These are phyloP conservation scores for Bugulina stolonifera DNA, from an alignment of 2,888 invertebrate species.

Conservation along the genomic window DNA sequence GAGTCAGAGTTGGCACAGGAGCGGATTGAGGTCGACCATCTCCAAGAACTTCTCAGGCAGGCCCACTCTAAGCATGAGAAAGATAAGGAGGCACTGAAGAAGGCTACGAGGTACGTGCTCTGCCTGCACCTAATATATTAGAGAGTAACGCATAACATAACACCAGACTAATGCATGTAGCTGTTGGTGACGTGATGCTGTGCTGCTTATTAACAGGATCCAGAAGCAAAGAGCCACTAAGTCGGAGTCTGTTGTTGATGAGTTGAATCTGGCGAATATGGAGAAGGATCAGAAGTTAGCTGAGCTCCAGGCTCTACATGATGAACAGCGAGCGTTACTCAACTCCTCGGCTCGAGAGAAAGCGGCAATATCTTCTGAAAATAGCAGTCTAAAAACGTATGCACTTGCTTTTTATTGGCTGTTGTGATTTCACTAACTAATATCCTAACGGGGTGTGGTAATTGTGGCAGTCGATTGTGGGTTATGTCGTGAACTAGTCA, in stretches of 20 bases:
- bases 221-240: slow-evolving; percentile 48
- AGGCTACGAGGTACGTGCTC: slow-evolving; percentile 52
- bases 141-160: too few species aligned
- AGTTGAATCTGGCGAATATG: slow-evolving; percentile 39
- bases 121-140: too few species aligned
- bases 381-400: slow-evolving; percentile 41
- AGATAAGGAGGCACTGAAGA: slow-evolving; percentile 52
- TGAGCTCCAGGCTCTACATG: slow-evolving; percentile 39
- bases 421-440: background rate
- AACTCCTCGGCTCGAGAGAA: slow-evolving; percentile 43
- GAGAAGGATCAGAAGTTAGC: slow-evolving; percentile 41
- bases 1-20: slow-evolving; percentile 42
- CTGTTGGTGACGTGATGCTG: too few species aligned
- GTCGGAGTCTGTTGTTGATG: slow-evolving; percentile 43
- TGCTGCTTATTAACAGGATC: slow-evolving; percentile 35
- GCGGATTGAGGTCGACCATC: slow-evolving; percentile 48
- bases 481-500: background rate
- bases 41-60: slow-evolving; percentile 41
- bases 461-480: background rate
- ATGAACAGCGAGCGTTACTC: slow-evolving; percentile 34
- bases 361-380: slow-evolving; percentile 38
- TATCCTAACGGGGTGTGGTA: background rate
- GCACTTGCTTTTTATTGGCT: slow-evolving; percentile 28
- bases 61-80: slow-evolving; percentile 44
- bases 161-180: too few species aligned